Evolutionary conservation across 2,888 invertebrate genomes (phyloP).

Genomic region (Prionchulus punctatus): DNA sequence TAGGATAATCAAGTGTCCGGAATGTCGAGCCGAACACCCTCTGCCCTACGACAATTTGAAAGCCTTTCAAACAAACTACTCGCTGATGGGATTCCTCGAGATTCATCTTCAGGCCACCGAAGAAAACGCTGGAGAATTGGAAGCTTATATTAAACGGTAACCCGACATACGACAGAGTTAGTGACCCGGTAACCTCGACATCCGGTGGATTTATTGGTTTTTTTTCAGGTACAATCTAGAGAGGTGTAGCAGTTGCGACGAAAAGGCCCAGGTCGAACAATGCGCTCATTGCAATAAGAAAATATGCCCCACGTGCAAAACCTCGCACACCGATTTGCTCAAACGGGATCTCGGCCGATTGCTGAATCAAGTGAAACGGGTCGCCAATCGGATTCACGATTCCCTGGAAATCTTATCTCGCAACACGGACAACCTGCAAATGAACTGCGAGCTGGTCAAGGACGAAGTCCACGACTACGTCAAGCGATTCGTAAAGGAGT

Average conservation of each 20-base stretch:
- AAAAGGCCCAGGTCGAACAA: slow-evolving; percentile 36
- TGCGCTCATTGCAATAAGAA: slow-evolving; percentile 95
- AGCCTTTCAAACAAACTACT: slow-evolving; percentile 49
- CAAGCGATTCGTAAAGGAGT: slow-evolving; percentile 28
- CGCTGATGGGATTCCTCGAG: slow-evolving; percentile 47
- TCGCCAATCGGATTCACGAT: slow-evolving; percentile 27
- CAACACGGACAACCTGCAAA: slow-evolving; percentile 67
- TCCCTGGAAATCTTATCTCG: slow-evolving; percentile 40
- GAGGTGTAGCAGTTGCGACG: slow-evolving; percentile 32
- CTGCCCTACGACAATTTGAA: slow-evolving; percentile 38
- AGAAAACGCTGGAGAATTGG: slow-evolving; percentile 27
- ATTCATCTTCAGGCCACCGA: slow-evolving; percentile 28
- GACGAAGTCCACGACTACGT: slow-evolving; percentile 72
- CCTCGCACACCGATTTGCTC: slow-evolving; percentile 81
- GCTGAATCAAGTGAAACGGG: slow-evolving; percentile 51
- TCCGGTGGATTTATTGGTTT: not conserved
- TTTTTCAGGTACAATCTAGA: slow-evolving; percentile 29
- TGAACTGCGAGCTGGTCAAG: slow-evolving; percentile 70
- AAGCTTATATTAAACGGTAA: slow-evolving; percentile 29
- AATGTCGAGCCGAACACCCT: slow-evolving; percentile 44
- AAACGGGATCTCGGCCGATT: slow-evolving; percentile 74
- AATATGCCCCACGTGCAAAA: slow-evolving; percentile 85
- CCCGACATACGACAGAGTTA: too few relatives aligned
- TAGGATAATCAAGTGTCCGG: slow-evolving; percentile 46
- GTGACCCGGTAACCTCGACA: not conserved